Evolutionary conservation across 2,113 vertebrate genomes (phyloP).

Genomic region (Casuarius casuarius): DNA sequence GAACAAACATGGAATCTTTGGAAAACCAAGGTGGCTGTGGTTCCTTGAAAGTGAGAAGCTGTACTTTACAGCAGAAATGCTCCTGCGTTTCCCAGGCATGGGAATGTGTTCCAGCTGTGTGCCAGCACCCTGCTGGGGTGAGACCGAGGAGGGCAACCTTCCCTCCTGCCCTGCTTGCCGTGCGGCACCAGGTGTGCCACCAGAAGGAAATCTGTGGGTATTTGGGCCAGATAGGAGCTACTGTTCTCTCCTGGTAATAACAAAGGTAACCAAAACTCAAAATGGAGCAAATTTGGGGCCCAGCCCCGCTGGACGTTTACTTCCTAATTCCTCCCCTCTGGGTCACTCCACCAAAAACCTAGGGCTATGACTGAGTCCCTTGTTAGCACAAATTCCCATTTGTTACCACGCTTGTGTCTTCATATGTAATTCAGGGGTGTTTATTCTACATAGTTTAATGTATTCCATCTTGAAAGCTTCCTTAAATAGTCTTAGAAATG

Average conservation of each 20-base stretch:
- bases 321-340: not conserved
- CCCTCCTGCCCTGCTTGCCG: not conserved
- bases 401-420: not conserved
- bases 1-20: not conserved
- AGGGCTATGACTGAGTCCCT: not conserved
- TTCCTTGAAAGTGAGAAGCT: not conserved
- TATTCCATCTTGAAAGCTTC: not conserved
- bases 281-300: not conserved
- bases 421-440: not conserved
- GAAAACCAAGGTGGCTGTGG: not conserved
- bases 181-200: not conserved
- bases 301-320: not conserved
- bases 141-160: not conserved
- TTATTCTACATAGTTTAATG: not conserved
- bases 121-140: not conserved
- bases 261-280: not conserved
- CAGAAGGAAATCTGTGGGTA: not conserved
- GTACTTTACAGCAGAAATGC: not conserved
- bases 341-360: fast-evolving
- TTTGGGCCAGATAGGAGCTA: fast-evolving
- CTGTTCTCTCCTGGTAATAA: not conserved
- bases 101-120: not conserved
- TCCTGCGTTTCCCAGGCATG: not conserved
- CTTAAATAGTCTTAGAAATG: slow-evolving; percentile 25
- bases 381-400: not conserved